Evolutionary conservation across 1,140 invertebrate genomes (phyloP), one percentile per base, ranked within the genome.

Genomic region (Microplitis mediator): DNA sequence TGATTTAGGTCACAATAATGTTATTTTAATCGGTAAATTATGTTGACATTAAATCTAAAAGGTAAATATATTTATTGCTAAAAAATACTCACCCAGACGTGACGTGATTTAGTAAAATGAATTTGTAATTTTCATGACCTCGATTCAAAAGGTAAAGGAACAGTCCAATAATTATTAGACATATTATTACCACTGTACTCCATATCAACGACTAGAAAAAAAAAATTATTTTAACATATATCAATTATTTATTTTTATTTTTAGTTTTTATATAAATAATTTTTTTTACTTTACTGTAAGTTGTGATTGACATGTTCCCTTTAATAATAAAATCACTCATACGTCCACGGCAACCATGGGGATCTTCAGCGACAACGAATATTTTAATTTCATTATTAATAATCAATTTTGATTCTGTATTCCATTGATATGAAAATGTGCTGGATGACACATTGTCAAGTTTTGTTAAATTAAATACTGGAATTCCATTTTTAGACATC

Each of bases 391-490:
- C 62, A 23, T 65, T 4, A 50, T 74, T 51, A 54, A 71, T 16
- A 63, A 74, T 35, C 34, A 77, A n/a, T 65, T 74, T 13, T 66
- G 52, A 23, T 35, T 76, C 72, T 11, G 69, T 54, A 4, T 74
- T 34, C 82, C 80, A 83, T 4, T 39, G 11, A 72, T 80, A 85
- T 0, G 61, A 77, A 52, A 45, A 72, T 9, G 66, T 66, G 14
- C 72, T 51, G 4, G 73, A 35, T n/a, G 69, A 54, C 4, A 79
- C 74, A 0, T 69, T 71, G 54, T 74, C 72, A 69, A 86, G 79
- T 61, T 78, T 68, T 0, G 81, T 80, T 51, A 79, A 80, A 69
- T 86, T 84, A 35, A 80, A 86, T 50, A 85, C 77, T 8, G 75
- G 74, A 4, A 81, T 23, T 0, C 80, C 80, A 56, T 74, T 81